Conservation (phyloP, 2,113 vertebrate species). For the Struthio camelus region DNA sequence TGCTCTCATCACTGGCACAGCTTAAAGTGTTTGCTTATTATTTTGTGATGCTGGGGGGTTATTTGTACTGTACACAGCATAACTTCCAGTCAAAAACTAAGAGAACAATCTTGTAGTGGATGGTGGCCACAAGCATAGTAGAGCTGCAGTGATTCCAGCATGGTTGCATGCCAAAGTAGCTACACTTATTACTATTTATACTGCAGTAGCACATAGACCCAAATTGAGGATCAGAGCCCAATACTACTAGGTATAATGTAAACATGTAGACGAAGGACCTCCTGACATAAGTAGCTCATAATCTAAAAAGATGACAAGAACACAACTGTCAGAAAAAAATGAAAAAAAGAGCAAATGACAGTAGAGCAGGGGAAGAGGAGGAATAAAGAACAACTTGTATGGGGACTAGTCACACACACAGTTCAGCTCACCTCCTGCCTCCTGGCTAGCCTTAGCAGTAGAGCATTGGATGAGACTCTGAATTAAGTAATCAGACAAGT, state of each 20-base stretch:
- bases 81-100: not conserved
- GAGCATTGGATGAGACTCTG: not conserved
- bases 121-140: not conserved
- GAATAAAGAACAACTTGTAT: not conserved
- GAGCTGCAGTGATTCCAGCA: not conserved
- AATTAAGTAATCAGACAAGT: not conserved
- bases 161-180: not conserved
- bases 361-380: not conserved
- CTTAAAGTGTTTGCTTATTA: not conserved
- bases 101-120: not conserved
- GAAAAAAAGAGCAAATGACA: not conserved
- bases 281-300: not conserved
- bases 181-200: not conserved
- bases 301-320: not conserved
- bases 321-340: not conserved
- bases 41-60: not conserved
- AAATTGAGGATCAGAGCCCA: not conserved
- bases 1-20: not conserved
- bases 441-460: not conserved
- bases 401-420: not conserved
- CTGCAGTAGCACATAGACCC: not conserved
- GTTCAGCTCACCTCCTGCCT: not conserved
- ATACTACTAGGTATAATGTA: not conserved
- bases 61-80: not conserved
- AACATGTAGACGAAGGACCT: not conserved